phyloP scores from a whole-genome alignment of 1,140 invertebrate genomes.

The Eriosoma lanigerum region DNA sequence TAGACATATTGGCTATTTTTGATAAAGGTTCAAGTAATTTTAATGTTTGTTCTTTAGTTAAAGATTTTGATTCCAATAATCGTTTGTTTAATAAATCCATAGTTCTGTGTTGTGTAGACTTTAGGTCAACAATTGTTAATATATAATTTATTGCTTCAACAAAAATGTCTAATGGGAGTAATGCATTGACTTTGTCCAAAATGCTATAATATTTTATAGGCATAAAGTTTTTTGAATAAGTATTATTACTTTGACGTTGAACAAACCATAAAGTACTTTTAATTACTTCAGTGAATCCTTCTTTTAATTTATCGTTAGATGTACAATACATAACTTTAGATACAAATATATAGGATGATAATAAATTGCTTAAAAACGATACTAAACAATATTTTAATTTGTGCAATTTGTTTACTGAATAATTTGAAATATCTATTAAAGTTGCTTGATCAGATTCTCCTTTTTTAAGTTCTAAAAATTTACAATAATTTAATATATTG shows the following conservation, averaged over 20 bases:
- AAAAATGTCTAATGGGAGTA: slow-evolving; percentile 77
- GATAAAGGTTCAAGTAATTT: slow-evolving; percentile 66
- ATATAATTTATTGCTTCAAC: slow-evolving; percentile 72
- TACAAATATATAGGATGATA: slow-evolving; percentile 43
- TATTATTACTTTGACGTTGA: slow-evolving; percentile 20
- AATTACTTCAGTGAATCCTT: slow-evolving; percentile 41
- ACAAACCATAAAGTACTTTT: slow-evolving; percentile 47
- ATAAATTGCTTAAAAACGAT: slow-evolving; percentile 37
- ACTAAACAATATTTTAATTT: slow-evolving; percentile 49
- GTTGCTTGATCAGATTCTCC: slow-evolving; percentile 35
- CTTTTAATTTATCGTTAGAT: slow-evolving; percentile 33
- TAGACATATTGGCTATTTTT: slow-evolving; percentile 61
- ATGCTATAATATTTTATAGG: slow-evolving; percentile 47
- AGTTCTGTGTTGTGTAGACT: slow-evolving; percentile 72
- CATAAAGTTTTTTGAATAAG: slow-evolving; percentile 20
- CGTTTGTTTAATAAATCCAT: slow-evolving; percentile 82
- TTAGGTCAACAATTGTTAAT: slow-evolving; percentile 67
- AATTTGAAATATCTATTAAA: slow-evolving; percentile 39
- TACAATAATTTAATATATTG: slow-evolving; percentile 44
- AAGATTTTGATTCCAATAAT: slow-evolving; percentile 65
- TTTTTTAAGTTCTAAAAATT: slow-evolving; percentile 47
- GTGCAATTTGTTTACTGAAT: slow-evolving; percentile 39
- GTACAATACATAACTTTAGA: slow-evolving; percentile 48
- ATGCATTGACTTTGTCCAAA: slow-evolving; percentile 63
- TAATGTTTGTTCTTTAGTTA: slow-evolving; percentile 60